phyloP scores from a whole-genome alignment of 1,140 invertebrate species.

The Argopecten irradians region DNA sequence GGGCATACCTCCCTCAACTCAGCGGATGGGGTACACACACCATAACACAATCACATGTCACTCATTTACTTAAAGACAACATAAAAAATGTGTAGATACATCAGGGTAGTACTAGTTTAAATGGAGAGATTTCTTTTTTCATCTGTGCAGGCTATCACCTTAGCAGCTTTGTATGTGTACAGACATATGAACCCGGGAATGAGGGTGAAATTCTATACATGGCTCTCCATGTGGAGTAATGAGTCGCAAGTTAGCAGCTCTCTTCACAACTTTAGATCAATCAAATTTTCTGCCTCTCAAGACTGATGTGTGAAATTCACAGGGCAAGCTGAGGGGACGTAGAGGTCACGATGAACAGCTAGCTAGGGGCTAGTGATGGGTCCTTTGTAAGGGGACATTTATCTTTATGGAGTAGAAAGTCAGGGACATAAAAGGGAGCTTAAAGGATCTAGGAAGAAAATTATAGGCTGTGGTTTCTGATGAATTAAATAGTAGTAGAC shows the following conservation, averaged over 20 bases:
- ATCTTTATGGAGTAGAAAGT: background rate
- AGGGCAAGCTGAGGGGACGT: background rate
- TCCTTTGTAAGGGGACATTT: background rate
- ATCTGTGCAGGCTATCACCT: slow-evolving; percentile 7
- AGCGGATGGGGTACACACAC: background rate
- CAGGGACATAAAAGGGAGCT: background rate
- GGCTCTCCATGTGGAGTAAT: background rate
- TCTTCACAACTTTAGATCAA: slow-evolving; percentile 2
- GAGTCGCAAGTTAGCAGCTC: slow-evolving; percentile 6
- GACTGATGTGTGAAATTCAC: background rate
- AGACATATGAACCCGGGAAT: slow-evolving; percentile 16
- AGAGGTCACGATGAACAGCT: background rate
- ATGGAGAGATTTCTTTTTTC: slow-evolving; percentile 20
- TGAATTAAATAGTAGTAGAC: too few relatives aligned
- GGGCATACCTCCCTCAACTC: background rate
- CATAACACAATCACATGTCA: background rate
- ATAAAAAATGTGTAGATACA: too few relatives aligned
- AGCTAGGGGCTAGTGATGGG: background rate
- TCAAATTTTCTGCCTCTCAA: background rate
- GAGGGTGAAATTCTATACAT: slow-evolving; percentile 9
- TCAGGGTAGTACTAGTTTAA: background rate
- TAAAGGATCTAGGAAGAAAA: background rate
- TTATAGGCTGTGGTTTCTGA: too few relatives aligned
- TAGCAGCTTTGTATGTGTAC: background rate
- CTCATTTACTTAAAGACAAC: slow-evolving; percentile 17